Evolutionary conservation across 2,888 invertebrate species (phyloP).

Genomic region (Dendrolimus pini): DNA sequence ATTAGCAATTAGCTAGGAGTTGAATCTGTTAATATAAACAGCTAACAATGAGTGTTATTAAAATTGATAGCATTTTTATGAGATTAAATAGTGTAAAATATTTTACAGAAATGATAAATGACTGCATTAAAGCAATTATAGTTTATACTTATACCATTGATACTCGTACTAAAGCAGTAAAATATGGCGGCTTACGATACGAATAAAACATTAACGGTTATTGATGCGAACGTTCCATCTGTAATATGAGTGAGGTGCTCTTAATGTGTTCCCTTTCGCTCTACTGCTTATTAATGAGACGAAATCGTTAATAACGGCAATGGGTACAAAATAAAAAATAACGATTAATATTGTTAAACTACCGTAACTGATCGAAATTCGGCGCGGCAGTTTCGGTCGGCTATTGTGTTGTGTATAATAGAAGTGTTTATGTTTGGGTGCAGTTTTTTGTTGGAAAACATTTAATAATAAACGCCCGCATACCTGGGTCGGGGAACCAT

Average conservation of each 20-base stretch:
- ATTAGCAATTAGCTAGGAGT: too few relatives aligned
- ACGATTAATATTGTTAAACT: constrained; percentile 70
- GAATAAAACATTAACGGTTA: constrained; percentile 53
- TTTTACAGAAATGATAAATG: constrained; percentile 1
- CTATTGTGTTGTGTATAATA: constrained; percentile 62
- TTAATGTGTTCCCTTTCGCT: constrained; percentile 57
- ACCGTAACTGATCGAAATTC: constrained; percentile 69
- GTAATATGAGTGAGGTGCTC: constrained; percentile 39
- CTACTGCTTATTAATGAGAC: constrained; percentile 65
- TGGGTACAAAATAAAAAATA: constrained; percentile 57
- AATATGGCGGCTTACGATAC: constrained; percentile 35
- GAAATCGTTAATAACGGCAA: constrained; percentile 62
- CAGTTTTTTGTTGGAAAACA: constrained; percentile 40
- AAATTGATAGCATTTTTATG: background rate
- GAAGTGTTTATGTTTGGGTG: constrained; percentile 68
- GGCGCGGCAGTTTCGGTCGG: constrained; percentile 50
- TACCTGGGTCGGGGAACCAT: constrained; percentile 59
- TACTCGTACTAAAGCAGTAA: constrained; percentile 14
- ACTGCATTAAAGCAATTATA: background rate
- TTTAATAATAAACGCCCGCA: constrained; percentile 47
- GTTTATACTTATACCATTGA: constrained; percentile 11
- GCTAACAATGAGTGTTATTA: background rate
- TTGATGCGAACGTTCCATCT: constrained; percentile 45
- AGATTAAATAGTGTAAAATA: background rate
- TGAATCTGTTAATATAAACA: too few relatives aligned